Evolutionary conservation across 2,888 invertebrate species (phyloP), one percentile per base, ranked within the genome.

Genomic region (Heliconius cydno): DNA sequence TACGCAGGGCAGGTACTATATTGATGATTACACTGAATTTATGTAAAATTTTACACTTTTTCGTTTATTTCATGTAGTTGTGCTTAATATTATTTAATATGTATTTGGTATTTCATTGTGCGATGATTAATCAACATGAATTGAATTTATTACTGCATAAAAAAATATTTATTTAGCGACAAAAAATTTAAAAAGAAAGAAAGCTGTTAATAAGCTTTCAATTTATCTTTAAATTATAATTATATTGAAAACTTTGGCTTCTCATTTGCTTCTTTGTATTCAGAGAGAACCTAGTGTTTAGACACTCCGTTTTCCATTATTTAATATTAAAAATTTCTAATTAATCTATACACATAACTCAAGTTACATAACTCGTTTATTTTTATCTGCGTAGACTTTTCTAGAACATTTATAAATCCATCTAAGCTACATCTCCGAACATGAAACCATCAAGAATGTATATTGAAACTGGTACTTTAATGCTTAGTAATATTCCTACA

Each of bases 401-500:
- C 52, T 30, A 34, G 57, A 57, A 72, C 34, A 72, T 13, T 57
- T 72, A 72, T 34, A 57, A 57, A 57, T 38, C 34, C 73, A 60
- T 73, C 60, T 73, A 60, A 60, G 72, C 57, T n/a, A 22, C 60
- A 73, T 38, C 60, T 73, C 73, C n/a, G 34, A 60, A 10, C n/a
- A 38, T 60, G 73, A 73, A 66, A 52, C 15, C 57, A n/a, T 38
- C 66, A 65, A 78, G 46, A 60, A 75, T 46, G 68, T 75, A n/a
- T 25, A 76, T 66, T 79, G 3, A 28, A 72, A 71, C 34, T 66
- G 52, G 71, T 38, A 79, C 76, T 71, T 70, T 52, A 79, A 57
- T 71, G 70, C 76, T 57, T 38, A 65, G 79, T 72, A 71, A 76
- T 65, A 71, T 79, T 76, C 76, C 76, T 34, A 75, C 63, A 34